Conservation (phyloP, 2,797 vertebrate genomes). For the Carcharodon carcharias region DNA sequence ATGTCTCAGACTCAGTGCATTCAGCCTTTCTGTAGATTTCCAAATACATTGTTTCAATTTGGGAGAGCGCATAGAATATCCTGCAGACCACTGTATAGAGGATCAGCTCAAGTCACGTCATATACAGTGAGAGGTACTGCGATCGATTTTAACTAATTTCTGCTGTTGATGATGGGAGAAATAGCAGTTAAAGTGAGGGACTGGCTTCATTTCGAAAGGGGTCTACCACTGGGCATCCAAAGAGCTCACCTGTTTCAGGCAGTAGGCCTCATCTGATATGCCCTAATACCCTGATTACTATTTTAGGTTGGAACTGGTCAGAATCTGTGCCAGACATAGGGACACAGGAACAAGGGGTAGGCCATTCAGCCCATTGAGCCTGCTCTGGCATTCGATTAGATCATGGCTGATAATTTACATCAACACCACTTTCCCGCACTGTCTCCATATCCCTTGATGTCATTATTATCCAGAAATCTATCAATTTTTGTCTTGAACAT, state of each 20-base stretch:
- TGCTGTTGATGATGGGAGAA: background rate
- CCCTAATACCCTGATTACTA: background rate
- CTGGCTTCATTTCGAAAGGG: background rate
- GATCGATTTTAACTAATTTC: background rate
- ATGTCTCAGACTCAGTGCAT: background rate
- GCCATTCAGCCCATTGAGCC: too few species aligned
- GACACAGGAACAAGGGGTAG: too few species aligned
- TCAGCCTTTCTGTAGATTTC: background rate
- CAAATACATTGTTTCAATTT: background rate
- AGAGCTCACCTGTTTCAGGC: background rate
- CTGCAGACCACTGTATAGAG: background rate
- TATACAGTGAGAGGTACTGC: background rate
- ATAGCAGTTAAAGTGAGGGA: too few species aligned
- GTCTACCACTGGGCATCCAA: background rate
- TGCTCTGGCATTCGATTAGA: too few species aligned
- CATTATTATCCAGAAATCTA: too few species aligned
- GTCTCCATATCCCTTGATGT: too few species aligned
- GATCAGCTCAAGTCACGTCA: background rate
- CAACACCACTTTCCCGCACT: too few species aligned
- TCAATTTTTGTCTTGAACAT: too few species aligned
- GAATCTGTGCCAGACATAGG: background rate
- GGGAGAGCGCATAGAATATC: background rate
- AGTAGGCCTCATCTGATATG: background rate
- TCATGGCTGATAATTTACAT: too few species aligned
- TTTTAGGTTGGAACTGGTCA: background rate